Evolutionary conservation across 2,888 invertebrate species (phyloP), one percentile per base, ranked within the genome.

Genomic region (Stomorhina lunata): DNA sequence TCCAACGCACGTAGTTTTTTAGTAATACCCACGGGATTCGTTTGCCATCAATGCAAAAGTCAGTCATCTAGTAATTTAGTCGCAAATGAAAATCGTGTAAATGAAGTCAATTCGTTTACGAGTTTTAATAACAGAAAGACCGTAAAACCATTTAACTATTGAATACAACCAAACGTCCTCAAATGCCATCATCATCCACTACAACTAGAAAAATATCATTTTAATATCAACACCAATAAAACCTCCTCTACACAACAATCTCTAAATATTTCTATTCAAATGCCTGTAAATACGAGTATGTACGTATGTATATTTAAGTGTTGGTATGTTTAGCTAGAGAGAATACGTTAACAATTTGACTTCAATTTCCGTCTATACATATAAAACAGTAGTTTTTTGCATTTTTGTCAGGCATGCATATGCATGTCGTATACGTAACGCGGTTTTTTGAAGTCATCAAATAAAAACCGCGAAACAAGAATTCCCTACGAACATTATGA

Each of bases 31-130:
- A 9, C 10, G 82, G 61, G 82, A 79, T 37, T 76, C 40, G 0
- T 9, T 65, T 71, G 66, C 57, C 82, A 76, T 82, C 79, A 82
- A 79, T 82, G 82, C 65, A 75, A 79, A 82, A 79, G 79, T 78
- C 81, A 73, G 65, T 79, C 75, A 79, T 79, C 59, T 65, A 48
- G 75, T 79, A 82, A 82, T 79, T 82, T 82, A 66, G 79, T 69
- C 75, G 75, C 71, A 82, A 76, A 79, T 76, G 79, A 82, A 82
- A 82, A 82, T 82, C 82, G 82, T 82, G 79, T 82, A 78, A 81
- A 81, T 81, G 75, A 75, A 82, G 79, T 79, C 82, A 82, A 82
- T 82, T 76, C 82, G 79, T 79, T 82, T 76, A 76, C 55, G 79
- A 71, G 61, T 82, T 82, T 75, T 82, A 73, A 81, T 69, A 81